A percentile compares a stretch with the other conserved stretches of the same genome.
phyloP scores from a whole-genome alignment of 2,797 vertebrate species.

The Betta splendens region DNA sequence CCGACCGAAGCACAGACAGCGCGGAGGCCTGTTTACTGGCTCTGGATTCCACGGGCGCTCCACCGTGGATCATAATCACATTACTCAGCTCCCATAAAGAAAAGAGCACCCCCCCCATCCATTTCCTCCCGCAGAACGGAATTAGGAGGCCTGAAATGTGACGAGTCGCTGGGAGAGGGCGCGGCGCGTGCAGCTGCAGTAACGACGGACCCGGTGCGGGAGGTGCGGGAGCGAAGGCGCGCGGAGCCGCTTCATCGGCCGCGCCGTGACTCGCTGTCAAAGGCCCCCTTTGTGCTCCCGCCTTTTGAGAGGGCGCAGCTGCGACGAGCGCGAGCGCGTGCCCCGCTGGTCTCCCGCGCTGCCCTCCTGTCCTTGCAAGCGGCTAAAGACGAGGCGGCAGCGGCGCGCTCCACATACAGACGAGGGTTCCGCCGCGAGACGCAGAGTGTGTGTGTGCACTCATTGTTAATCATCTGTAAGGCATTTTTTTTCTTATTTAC shows the following conservation, averaged over 20 bases:
- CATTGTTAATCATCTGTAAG: slow-evolving; percentile 29
- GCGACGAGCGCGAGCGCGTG: slow-evolving; percentile 42
- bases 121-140: slow-evolving; percentile 66
- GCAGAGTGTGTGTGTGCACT: slow-evolving; percentile 26
- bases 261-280: slow-evolving; percentile 61
- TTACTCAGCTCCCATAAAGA: slow-evolving; percentile 68
- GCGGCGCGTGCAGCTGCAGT: slow-evolving; percentile 24
- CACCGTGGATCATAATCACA: slow-evolving; percentile 64
- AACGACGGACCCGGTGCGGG: slow-evolving; percentile 18
- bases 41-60: slow-evolving; percentile 45
- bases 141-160: slow-evolving; percentile 58
- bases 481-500: too few species aligned
- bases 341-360: slow-evolving; percentile 40
- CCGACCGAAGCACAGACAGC: slow-evolving; percentile 29
- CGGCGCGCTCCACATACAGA: slow-evolving; percentile 39
- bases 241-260: slow-evolving; percentile 40
- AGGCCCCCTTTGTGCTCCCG: slow-evolving; percentile 64
- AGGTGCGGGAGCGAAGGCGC: slow-evolving; percentile 52
- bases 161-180: slow-evolving; percentile 34
- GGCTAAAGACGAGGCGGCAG: slow-evolving; percentile 36
- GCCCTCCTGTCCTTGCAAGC: slow-evolving; percentile 43
- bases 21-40: slow-evolving; percentile 55
- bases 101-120: slow-evolving; percentile 48
- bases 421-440: slow-evolving; percentile 16
- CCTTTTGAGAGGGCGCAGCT: slow-evolving; percentile 69